phyloP scores from a whole-genome alignment of 1,140 invertebrate genomes.

The Habropoda laboriosa region DNA sequence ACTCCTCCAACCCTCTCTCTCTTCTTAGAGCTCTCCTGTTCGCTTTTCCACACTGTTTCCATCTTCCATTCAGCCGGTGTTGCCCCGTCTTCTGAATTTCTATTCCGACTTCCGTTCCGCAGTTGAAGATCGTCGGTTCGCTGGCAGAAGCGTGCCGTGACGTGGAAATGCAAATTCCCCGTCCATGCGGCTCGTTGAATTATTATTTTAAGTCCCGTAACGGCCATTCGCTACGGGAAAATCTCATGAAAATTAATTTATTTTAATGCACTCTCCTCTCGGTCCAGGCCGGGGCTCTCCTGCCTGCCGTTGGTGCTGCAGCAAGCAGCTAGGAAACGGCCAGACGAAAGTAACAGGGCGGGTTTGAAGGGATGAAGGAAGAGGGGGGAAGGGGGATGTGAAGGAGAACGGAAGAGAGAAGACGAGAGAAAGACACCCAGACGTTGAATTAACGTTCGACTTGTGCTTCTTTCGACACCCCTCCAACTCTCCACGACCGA shows the following conservation, averaged over 20 bases:
- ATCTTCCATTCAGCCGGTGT: slow-evolving; percentile 1
- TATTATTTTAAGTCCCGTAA: slow-evolving; percentile 78
- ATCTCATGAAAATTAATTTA: slow-evolving; percentile 79
- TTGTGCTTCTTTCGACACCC: slow-evolving; percentile 56
- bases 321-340: slow-evolving; percentile 21
- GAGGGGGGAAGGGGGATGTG: neutral
- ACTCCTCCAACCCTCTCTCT: neutral
- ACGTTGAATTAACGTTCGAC: slow-evolving; percentile 63
- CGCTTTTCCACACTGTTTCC: neutral
- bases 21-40: neutral
- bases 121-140: slow-evolving; percentile 12
- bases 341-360: neutral
- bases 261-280: slow-evolving; percentile 73
- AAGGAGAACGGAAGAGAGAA: neutral
- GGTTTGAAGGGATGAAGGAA: too few relatives aligned
- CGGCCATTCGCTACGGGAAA: slow-evolving; percentile 74
- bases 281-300: slow-evolving; percentile 65
- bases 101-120: neutral
- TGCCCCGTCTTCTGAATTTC: slow-evolving; percentile 23
- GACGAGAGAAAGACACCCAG: slow-evolving; percentile 36
- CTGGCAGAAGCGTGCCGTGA: slow-evolving; percentile 54
- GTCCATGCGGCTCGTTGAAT: slow-evolving; percentile 76
- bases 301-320: too few relatives aligned
- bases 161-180: slow-evolving; percentile 75
- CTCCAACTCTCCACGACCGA: neutral